Evolutionary conservation across 1,140 invertebrate genomes (phyloP), one percentile per base, ranked within the genome.

Genomic region (Charaxes varanes): DNA sequence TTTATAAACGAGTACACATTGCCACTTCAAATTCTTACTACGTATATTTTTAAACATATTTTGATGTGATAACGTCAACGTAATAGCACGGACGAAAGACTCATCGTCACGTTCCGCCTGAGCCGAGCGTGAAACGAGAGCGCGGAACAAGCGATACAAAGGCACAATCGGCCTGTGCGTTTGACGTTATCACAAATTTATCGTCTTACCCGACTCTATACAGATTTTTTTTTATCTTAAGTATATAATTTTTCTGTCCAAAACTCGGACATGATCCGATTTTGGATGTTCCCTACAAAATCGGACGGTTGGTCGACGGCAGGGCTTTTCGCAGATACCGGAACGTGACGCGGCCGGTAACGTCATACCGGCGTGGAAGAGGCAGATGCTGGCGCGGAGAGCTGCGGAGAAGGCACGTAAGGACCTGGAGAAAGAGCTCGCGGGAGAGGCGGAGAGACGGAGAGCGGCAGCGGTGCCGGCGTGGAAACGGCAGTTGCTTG

Each of bases 311-410:
- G 70, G 72, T 71, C 72, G 72, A 76, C 56, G 73, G 73, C 63
- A 82, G 78, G 73, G 70, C 57, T 72, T 52, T 70, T 57, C 60
- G 22, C 84, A 97, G 93, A 92, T 98, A 49, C 95, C 95, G 1
- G 93, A 95, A 57, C 91, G 90, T 35, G 96, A 97, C 66, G 89
- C 90, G 21, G 89, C 92, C n/a, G 96, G 96, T 6, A 94, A 94
- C 56, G 81, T 90, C 10, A 97, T 97, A 64, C 96, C 96, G 6
- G 91, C 91, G 10, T 97, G 96, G 96, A 97, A 97, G 73, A 83
- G 95, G 12, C 95, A 97, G 81, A 96, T 98, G 93, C 64, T 97
- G 67, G 96, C 96, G 0, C 92, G 94, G 58, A 95, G 97, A 72
- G 93, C 94, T 0, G 96, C 96, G 0, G 95, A 97, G 70, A 91